Percentiles rank a stretch among this genome's conserved stretches.
Evolutionary conservation across 2,113 vertebrate species (phyloP).

Genomic region (Heliornis fulica): DNA sequence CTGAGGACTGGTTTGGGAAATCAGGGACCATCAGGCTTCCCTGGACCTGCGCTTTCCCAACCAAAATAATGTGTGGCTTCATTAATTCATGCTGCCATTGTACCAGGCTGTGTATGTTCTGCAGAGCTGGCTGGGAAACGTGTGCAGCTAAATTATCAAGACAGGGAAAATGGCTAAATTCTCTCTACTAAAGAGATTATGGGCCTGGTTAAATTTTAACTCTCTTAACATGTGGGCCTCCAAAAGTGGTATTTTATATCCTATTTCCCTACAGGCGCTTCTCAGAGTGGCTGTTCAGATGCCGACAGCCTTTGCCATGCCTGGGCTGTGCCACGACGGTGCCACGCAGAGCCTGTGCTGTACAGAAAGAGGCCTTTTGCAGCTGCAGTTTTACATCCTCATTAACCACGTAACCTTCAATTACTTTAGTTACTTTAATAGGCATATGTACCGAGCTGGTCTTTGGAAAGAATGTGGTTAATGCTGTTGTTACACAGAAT

Average conservation of each 20-base stretch:
- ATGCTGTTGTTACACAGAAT: neutral
- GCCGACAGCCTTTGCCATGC: neutral
- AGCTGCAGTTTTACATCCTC: neutral
- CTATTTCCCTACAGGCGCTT: neutral
- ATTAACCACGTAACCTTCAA: neutral
- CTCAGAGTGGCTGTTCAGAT: fast-evolving
- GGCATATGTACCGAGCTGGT: neutral
- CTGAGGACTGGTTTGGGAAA: neutral
- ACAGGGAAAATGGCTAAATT: neutral
- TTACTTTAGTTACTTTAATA: neutral
- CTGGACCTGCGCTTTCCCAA: neutral
- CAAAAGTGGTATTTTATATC: neutral
- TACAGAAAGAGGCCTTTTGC: neutral
- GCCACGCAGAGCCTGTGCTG: neutral
- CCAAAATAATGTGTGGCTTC: neutral
- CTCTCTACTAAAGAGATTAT: neutral
- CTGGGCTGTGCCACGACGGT: neutral
- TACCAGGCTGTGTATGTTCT: neutral
- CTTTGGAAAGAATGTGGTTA: neutral
- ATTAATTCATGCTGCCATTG: neutral
- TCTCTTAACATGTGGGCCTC: neutral
- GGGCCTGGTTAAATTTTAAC: neutral
- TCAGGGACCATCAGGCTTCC: neutral
- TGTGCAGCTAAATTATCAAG: neutral
- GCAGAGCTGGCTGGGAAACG: neutral